Evolutionary conservation across 2,888 invertebrate species (phyloP).

Genomic region (Trissolcus brochymenae): DNA sequence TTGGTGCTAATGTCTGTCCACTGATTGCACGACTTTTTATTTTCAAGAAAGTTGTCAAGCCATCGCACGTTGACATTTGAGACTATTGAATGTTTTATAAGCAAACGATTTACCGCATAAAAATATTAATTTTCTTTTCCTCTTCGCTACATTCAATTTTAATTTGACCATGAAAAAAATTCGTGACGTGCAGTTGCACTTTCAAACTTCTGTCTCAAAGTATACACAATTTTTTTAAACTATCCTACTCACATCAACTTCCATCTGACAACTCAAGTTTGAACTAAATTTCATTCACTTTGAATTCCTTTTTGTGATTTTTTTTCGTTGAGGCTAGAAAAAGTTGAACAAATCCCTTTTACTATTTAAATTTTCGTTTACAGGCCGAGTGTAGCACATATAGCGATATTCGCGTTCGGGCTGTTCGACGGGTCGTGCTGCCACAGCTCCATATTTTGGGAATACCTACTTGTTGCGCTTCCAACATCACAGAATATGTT

Average conservation of each 20-base stretch:
- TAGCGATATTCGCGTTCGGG: constrained; percentile 47
- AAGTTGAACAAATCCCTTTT: neutral
- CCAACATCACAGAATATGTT: constrained; percentile 33
- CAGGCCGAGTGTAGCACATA: constrained; percentile 36
- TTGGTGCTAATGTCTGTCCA: constrained; percentile 43
- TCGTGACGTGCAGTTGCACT: too few relatives aligned
- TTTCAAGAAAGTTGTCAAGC: constrained; percentile 41
- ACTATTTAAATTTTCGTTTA: constrained; percentile 36
- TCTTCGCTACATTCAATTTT: neutral
- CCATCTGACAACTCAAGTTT: too few relatives aligned
- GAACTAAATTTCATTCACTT: neutral
- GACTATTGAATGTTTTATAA: constrained; percentile 16
- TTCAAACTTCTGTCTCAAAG: too few relatives aligned
- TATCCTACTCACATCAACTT: too few relatives aligned
- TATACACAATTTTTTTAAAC: too few relatives aligned
- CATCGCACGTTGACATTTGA: constrained; percentile 23
- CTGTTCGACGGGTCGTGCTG: constrained; percentile 49
- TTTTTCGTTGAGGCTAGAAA: constrained; percentile 9
- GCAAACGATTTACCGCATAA: constrained; percentile 2
- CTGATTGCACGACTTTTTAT: constrained; percentile 37
- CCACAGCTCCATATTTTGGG: constrained; percentile 64
- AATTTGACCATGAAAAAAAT: neutral
- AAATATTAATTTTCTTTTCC: constrained; percentile 2
- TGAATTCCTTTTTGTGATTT: neutral
- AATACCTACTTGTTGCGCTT: constrained; percentile 62